Evolutionary conservation across 2,888 invertebrate genomes (phyloP).

Genomic region (Megalurothrips usitatus): DNA sequence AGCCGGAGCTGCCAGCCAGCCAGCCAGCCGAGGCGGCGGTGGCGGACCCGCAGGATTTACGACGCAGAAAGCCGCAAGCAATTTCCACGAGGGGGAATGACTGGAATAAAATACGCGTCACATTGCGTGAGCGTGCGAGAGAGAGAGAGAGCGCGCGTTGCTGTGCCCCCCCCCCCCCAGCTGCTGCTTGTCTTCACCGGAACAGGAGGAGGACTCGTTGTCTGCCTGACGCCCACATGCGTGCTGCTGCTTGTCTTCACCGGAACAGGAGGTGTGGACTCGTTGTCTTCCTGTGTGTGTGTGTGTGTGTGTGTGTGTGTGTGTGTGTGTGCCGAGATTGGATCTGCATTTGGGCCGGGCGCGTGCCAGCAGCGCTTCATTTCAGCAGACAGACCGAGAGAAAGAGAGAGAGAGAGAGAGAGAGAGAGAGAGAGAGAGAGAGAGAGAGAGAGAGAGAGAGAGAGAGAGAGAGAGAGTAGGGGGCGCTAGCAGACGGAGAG

Average conservation of each 20-base stretch:
- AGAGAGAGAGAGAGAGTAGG: not conserved
- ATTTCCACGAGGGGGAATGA: slow-evolving; percentile 6
- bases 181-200: not conserved
- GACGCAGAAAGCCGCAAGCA: slow-evolving; percentile 14
- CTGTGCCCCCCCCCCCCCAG: not conserved
- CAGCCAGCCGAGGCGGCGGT: no score
- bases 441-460: not conserved
- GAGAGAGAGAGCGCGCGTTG: not conserved
- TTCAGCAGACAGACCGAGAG: not conserved
- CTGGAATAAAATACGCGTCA: slow-evolving; percentile 19
- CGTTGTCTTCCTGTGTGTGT: not conserved
- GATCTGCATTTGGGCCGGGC: not conserved
- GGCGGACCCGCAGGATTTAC: not conserved
- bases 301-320: not conserved
- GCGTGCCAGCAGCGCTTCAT: no score
- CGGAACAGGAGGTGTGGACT: no score
- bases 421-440: not conserved
- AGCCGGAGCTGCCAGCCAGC: no score
- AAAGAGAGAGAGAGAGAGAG: not conserved
- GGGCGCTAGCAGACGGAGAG: not conserved
- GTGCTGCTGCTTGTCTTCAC: no score
- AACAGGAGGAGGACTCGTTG: not conserved
- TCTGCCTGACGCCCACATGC: no score
- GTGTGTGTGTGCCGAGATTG: not conserved
- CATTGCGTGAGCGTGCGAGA: slow-evolving; percentile 7